phyloP scores from a whole-genome alignment of 2,113 vertebrate genomes.

The Pongo abelii region DNA sequence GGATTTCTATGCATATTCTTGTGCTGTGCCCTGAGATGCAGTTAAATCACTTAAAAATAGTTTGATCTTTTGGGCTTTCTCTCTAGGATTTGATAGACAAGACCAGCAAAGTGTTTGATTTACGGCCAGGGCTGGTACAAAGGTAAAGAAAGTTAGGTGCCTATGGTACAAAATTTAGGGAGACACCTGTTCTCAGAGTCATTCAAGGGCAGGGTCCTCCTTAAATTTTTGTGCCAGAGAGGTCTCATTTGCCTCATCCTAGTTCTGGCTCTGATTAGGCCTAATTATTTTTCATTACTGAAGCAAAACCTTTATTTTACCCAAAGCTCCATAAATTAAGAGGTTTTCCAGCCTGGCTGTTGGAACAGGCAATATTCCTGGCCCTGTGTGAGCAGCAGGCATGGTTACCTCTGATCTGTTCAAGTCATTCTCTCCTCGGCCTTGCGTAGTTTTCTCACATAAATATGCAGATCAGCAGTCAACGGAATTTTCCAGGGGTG shows the following conservation, averaged over 20 bases:
- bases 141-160: neutral
- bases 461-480: too few species aligned
- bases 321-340: neutral
- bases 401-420: neutral
- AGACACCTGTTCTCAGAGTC: neutral
- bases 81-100: neutral
- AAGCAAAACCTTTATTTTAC: neutral
- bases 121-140: too few species aligned
- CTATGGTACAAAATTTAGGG: neutral
- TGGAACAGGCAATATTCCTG: neutral
- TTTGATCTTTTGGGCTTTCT: neutral
- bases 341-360: neutral
- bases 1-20: neutral
- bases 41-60: neutral
- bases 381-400: neutral
- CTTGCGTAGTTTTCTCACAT: neutral
- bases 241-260: neutral
- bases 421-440: too few species aligned
- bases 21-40: neutral
- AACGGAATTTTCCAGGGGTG: neutral
- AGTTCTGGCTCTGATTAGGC: neutral
- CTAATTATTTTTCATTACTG: neutral
- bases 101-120: neutral
- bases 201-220: accelerated
- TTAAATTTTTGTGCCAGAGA: neutral